A percentile compares a stretch with the other conserved stretches of the same genome.
Evolutionary conservation across 2,797 vertebrate species (phyloP).

Genomic region (Siniperca scherzeri): DNA sequence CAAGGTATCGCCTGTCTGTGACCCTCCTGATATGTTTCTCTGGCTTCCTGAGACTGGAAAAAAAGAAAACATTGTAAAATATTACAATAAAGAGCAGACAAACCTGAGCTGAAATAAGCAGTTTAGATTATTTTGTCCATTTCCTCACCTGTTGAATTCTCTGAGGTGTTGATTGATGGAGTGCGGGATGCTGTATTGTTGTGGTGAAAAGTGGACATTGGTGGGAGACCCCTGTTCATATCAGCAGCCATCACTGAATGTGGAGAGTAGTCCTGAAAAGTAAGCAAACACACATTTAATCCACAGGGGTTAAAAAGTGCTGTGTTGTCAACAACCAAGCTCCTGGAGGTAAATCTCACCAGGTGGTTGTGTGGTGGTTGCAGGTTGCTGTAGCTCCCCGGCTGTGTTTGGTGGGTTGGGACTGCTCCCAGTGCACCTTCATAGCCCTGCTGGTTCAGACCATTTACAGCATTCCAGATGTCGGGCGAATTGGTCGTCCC

Average conservation of each 20-base stretch:
- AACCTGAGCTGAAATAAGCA: not conserved
- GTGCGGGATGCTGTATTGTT: slow-evolving; percentile 85
- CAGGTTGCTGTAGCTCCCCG: slow-evolving; percentile 91
- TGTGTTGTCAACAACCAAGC: slow-evolving; percentile 29
- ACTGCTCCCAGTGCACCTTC: slow-evolving; percentile 92
- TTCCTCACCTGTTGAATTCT: slow-evolving; percentile 90
- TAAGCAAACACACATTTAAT: slow-evolving; percentile 42
- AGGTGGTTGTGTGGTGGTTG: slow-evolving; percentile 91
- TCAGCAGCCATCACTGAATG: slow-evolving; percentile 91
- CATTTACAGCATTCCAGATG: slow-evolving; percentile 96
- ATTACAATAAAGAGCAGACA: not conserved
- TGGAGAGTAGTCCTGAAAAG: slow-evolving; percentile 90
- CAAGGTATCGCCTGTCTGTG: slow-evolving; percentile 95
- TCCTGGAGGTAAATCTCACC: slow-evolving; percentile 86
- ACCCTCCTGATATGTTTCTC: slow-evolving; percentile 89
- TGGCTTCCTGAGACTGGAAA: slow-evolving; percentile 86
- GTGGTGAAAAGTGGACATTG: slow-evolving; percentile 98
- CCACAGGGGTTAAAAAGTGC: slow-evolving; percentile 18
- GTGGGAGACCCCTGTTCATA: slow-evolving; percentile 94
- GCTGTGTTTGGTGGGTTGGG: slow-evolving; percentile 90
- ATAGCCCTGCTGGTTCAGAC: slow-evolving; percentile 95
- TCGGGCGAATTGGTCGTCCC: slow-evolving; percentile 94
- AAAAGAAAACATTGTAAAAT: slow-evolving; percentile 18
- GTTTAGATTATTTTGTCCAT: not conserved
- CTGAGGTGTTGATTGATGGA: slow-evolving; percentile 88